Evolutionary conservation across 2,797 vertebrate genomes (phyloP).

Genomic region (Nannoperca australis): DNA sequence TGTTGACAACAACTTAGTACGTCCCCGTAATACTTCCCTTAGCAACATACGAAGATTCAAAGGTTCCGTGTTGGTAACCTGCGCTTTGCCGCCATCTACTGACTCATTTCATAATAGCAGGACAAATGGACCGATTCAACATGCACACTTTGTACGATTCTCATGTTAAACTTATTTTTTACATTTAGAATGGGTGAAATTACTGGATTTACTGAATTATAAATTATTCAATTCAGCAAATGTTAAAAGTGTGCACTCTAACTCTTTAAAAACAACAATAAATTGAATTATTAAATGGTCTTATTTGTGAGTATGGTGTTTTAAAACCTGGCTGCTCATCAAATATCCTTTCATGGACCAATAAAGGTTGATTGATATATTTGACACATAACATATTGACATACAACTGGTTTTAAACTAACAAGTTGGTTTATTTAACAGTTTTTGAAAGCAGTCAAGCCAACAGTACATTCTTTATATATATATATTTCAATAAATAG

Average conservation of each 20-base stretch:
- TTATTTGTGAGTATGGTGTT: neutral
- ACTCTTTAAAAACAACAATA: neutral
- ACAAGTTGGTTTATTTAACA: constrained; percentile 31
- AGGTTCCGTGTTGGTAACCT: constrained; percentile 52
- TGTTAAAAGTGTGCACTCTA: neutral
- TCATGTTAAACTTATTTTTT: neutral
- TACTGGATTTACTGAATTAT: neutral
- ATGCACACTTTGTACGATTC: no score
- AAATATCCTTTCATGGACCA: neutral
- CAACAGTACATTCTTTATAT: neutral
- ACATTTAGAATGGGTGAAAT: neutral
- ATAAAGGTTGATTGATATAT: neutral
- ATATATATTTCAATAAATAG: constrained; percentile 25
- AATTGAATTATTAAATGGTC: neutral
- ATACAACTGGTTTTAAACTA: neutral
- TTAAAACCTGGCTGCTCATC: neutral
- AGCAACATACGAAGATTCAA: constrained; percentile 18
- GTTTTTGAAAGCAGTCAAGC: neutral
- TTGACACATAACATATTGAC: neutral
- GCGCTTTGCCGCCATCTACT: constrained; percentile 37
- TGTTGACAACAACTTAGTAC: constrained; percentile 40
- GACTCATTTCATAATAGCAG: neutral
- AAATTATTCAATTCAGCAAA: neutral
- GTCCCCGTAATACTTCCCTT: constrained; percentile 34
- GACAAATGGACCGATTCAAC: neutral